These are phyloP conservation scores for Polypedilum pembai DNA, from an alignment of 1,140 invertebrate species.

Conservation along the genomic window DNA sequence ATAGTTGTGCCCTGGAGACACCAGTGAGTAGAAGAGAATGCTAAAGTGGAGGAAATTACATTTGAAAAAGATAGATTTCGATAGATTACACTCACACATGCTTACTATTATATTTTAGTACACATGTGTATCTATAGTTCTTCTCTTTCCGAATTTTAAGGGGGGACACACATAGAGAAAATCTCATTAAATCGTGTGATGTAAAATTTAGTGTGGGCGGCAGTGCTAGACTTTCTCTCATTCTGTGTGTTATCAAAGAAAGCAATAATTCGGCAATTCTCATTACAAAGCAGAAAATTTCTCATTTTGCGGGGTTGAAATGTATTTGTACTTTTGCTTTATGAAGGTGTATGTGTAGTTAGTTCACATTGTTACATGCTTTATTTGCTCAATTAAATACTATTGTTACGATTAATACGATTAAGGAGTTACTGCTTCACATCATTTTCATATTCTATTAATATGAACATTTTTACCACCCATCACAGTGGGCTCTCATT, in stretches of 20 bases:
- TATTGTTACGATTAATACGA: background rate
- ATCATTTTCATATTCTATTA: background rate
- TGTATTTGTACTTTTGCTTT: background rate
- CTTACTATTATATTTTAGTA: background rate
- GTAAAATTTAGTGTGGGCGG: background rate
- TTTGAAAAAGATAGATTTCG: constrained; percentile 3
- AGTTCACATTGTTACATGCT: background rate
- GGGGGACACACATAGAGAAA: background rate
- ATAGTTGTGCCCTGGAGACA: constrained; percentile 16
- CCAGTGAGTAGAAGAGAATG: too few species aligned
- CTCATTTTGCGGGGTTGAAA: background rate
- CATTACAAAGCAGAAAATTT: background rate
- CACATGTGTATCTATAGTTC: background rate
- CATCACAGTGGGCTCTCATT: background rate
- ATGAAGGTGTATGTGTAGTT: background rate
- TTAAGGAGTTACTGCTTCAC: background rate
- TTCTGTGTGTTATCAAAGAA: background rate
- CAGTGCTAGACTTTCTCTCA: background rate
- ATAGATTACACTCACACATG: background rate
- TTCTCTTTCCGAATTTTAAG: background rate
- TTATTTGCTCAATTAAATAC: constrained; percentile 27
- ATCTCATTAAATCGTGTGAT: constrained; percentile 18
- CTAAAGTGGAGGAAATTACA: background rate
- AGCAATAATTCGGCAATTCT: background rate
- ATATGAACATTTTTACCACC: background rate